Percentiles rank a stretch among this genome's conserved stretches.
phyloP scores from a whole-genome alignment of 1,140 invertebrate species.

The Adelges cooleyi region DNA sequence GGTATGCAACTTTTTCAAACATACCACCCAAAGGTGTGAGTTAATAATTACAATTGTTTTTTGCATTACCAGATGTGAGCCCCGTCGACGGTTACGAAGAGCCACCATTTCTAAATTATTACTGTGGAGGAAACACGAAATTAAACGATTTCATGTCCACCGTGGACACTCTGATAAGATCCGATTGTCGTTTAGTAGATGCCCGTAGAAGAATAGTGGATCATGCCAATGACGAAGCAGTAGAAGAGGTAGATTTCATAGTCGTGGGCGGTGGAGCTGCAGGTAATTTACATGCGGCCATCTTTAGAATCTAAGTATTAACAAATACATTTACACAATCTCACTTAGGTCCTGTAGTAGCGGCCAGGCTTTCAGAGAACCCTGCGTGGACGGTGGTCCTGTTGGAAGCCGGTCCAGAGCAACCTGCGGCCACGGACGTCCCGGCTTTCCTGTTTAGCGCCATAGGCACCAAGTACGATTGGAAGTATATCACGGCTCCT shows the following conservation, averaged over 20 bases:
- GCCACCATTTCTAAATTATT: background rate
- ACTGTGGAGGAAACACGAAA: background rate
- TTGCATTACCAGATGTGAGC: too few relatives aligned
- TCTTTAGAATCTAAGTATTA: too few relatives aligned
- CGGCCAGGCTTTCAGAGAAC: slow-evolving; percentile 43
- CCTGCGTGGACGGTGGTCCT: slow-evolving; percentile 41
- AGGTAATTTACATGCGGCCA: too few relatives aligned
- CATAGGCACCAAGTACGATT: slow-evolving; percentile 39
- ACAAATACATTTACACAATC: too few relatives aligned
- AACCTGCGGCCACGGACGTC: slow-evolving; percentile 40
- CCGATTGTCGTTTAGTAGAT: slow-evolving; percentile 44
- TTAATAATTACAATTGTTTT: too few relatives aligned
- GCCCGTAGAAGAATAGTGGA: slow-evolving; percentile 38
- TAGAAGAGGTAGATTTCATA: slow-evolving; percentile 36
- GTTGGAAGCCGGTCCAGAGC: slow-evolving; percentile 50
- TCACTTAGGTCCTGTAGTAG: slow-evolving; percentile 43
- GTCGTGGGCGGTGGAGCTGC: slow-evolving; percentile 35
- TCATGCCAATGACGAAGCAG: background rate
- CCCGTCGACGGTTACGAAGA: too few relatives aligned
- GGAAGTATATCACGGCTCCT: slow-evolving; percentile 50
- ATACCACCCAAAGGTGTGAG: too few relatives aligned
- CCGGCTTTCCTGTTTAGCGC: slow-evolving; percentile 6
- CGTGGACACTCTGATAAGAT: slow-evolving; percentile 35
- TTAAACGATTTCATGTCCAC: slow-evolving; percentile 41
- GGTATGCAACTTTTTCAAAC: too few relatives aligned